Base-by-base conservation (phyloP, 2,113 vertebrate genomes). In the Cinclus cinclus region DNA sequence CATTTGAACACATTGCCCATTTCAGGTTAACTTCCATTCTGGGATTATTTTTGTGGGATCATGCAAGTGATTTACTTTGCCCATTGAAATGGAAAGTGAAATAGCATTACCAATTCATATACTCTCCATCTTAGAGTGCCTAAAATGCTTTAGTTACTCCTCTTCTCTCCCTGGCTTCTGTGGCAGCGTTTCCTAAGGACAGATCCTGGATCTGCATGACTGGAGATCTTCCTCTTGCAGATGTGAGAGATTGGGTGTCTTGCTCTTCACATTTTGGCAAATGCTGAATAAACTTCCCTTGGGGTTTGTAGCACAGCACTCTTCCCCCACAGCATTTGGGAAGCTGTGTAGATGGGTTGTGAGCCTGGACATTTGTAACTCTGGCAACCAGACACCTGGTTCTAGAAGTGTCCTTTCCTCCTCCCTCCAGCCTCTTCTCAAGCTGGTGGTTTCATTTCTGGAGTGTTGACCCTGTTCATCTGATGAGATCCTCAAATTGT, bases 381-480 rank as follows among this genome's bases (percentile, higher is more conserved):
- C 19, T 33, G 68, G n/a, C 55, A 87, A 13, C 7, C 8, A 44
- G 63, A 11, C 23, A 78, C 53, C 30, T 46, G 53, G 50, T 90
- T 35, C 89, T 88, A 14, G n/a, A 52, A 31, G 25, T 30, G 50
- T 71, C 65, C 39, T 91, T 90, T 25, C 44, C 41, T 25, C 44
- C 41, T 65, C 22, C 49, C 22, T 27, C 39, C 80, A 62, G 25
- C 68, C 44, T 81, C 50, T 65, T 59, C 33, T 10, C 4, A 2
- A 90, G 83, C 71, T 94, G 46, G 10, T 75, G 77, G 30, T 91
- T 94, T 94, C 20, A 33, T 94, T 90, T 87, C 83, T 89, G 35
- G 77, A 68, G 60, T 42, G 37, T 30, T 89, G 64, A 89, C 42
- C 74, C 87, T 80, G 23, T 74, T 82, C 64, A 20, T 62, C 64